Evolutionary conservation across 2,888 invertebrate genomes (phyloP).

Genomic region (Erannis defoliaria): DNA sequence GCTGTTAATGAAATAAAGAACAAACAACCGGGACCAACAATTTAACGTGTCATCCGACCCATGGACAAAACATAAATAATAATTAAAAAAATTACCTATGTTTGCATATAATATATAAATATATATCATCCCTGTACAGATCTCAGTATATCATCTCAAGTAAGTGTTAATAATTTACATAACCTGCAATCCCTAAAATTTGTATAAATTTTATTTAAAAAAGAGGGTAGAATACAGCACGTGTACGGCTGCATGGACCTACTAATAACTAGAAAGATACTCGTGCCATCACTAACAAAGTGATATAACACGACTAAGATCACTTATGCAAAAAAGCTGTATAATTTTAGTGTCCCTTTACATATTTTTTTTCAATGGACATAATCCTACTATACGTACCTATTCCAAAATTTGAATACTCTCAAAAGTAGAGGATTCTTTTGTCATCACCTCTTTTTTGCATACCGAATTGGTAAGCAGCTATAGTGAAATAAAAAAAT

Average conservation of each 20-base stretch:
- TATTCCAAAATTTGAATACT: conserved; percentile 3
- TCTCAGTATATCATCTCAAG: too few relatives aligned
- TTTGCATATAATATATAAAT: too few relatives aligned
- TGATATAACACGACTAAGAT: conserved; percentile 2
- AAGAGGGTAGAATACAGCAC: not conserved
- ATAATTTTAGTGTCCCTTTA: conserved; percentile 1
- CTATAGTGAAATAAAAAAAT: conserved; percentile 9
- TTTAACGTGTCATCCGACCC: too few relatives aligned
- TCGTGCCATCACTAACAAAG: conserved; percentile 6
- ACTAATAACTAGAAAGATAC: not conserved
- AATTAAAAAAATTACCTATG: too few relatives aligned
- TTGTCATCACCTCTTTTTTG: not conserved
- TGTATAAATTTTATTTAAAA: not conserved
- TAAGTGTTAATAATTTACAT: not conserved
- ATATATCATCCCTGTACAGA: too few relatives aligned
- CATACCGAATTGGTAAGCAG: not conserved
- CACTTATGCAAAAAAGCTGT: conserved; percentile 6
- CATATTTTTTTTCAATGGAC: not conserved
- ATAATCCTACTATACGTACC: not conserved
- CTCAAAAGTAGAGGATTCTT: not conserved
- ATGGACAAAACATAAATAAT: too few relatives aligned
- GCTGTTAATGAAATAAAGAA: too few relatives aligned
- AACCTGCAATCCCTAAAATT: not conserved
- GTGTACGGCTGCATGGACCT: not conserved
- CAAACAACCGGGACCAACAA: too few relatives aligned